phyloP scores from a whole-genome alignment of 2,888 invertebrate species.

The Hesperia comma region DNA sequence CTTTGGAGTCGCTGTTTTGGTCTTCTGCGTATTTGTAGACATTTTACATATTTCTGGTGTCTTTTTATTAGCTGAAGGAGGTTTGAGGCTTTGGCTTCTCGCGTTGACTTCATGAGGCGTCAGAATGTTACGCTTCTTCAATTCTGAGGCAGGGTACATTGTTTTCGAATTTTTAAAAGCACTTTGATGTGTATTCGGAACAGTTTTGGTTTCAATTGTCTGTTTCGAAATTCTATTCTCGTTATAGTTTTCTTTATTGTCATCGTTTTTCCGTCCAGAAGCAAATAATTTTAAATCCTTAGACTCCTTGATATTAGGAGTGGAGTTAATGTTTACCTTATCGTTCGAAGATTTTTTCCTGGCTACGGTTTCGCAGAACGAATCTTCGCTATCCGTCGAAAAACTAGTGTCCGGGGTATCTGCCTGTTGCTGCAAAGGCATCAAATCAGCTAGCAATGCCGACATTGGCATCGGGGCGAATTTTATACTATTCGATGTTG shows the following conservation, averaged over 20 bases:
- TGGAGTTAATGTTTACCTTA: slow-evolving; percentile 51
- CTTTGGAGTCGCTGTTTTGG: slow-evolving; percentile 66
- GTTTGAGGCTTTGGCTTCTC: slow-evolving; percentile 44
- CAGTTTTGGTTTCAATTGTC: slow-evolving; percentile 57
- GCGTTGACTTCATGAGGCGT: slow-evolving; percentile 54
- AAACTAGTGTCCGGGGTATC: slow-evolving; percentile 65
- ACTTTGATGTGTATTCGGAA: slow-evolving; percentile 45
- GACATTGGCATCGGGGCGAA: slow-evolving; percentile 79
- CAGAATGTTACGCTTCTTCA: slow-evolving; percentile 56
- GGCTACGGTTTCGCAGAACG: slow-evolving; percentile 57
- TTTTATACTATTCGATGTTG: slow-evolving; percentile 72
- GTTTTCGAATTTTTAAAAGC: slow-evolving; percentile 40
- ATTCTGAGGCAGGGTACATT: slow-evolving; percentile 51
- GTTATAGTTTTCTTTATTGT: slow-evolving; percentile 64
- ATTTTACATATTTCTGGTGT: slow-evolving; percentile 61
- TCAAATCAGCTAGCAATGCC: slow-evolving; percentile 70
- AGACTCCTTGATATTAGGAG: slow-evolving; percentile 56
- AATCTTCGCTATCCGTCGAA: slow-evolving; percentile 68
- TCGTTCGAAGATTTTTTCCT: slow-evolving; percentile 39
- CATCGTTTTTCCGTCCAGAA: slow-evolving; percentile 63
- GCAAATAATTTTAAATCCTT: slow-evolving; percentile 57
- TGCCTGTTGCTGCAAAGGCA: slow-evolving; percentile 59
- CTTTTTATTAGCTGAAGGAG: slow-evolving; percentile 53
- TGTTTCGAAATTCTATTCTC: slow-evolving; percentile 54
- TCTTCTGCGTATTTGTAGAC: slow-evolving; percentile 56